Conservation (phyloP, 2,113 vertebrate species). For the Mobula birostris region DNA sequence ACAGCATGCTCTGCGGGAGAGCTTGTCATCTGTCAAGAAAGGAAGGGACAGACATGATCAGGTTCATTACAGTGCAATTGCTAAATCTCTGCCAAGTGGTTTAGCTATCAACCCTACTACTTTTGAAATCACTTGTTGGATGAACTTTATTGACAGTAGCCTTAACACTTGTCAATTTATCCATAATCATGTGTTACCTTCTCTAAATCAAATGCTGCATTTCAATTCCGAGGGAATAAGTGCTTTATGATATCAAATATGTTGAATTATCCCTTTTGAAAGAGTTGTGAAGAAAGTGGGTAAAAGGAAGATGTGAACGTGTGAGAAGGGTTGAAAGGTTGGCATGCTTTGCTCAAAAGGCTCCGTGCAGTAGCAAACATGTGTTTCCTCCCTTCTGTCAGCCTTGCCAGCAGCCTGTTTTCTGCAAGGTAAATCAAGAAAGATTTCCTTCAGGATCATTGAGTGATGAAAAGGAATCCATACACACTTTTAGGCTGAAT, state of each 20-base stretch:
- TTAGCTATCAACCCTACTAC: slow-evolving; percentile 4
- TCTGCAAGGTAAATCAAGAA: slow-evolving; percentile 77
- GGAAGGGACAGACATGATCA: slow-evolving; percentile 21
- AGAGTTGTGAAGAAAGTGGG: neutral
- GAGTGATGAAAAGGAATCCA: slow-evolving; percentile 80
- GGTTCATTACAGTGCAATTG: slow-evolving; percentile 17
- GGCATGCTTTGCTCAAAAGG: slow-evolving; percentile 71
- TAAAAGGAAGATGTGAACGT: slow-evolving; percentile 64
- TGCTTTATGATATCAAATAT: slow-evolving; percentile 7
- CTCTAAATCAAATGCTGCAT: slow-evolving; percentile 27
- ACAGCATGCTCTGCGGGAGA: neutral
- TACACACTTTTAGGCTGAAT: slow-evolving; percentile 71
- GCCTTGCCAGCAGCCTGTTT: slow-evolving; percentile 72
- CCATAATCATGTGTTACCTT: slow-evolving; percentile 18
- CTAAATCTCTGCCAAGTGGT: slow-evolving; percentile 16
- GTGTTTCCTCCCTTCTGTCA: slow-evolving; percentile 89
- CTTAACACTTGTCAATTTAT: slow-evolving; percentile 35
- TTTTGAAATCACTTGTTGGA: slow-evolving; percentile 20
- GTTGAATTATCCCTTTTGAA: slow-evolving; percentile 19
- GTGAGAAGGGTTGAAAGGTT: slow-evolving; percentile 82
- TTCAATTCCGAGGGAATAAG: slow-evolving; percentile 21
- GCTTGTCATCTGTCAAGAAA: slow-evolving; percentile 21
- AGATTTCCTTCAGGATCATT: slow-evolving; percentile 73
- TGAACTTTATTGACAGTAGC: slow-evolving; percentile 26
- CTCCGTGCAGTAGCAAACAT: slow-evolving; percentile 81